Evolutionary conservation across 2,888 invertebrate genomes (phyloP).

Genomic region (Oxytorus armatus): DNA sequence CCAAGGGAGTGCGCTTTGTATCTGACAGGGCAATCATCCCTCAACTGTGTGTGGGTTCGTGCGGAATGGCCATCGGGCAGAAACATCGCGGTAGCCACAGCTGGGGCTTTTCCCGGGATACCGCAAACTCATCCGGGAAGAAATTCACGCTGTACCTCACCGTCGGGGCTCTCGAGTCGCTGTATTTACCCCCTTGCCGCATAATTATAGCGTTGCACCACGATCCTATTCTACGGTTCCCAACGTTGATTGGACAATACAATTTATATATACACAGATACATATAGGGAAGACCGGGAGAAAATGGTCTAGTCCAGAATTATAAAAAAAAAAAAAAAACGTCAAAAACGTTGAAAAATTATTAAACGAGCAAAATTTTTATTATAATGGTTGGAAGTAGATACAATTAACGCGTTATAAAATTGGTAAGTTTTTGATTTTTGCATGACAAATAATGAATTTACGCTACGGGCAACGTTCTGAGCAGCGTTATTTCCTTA

Average conservation of each 20-base stretch:
- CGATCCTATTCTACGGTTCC: constrained; percentile 3
- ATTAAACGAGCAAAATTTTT: too few species aligned
- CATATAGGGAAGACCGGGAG: too few species aligned
- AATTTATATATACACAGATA: background rate
- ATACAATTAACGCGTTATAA: too few species aligned
- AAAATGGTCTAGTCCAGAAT: too few species aligned
- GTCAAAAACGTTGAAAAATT: too few species aligned
- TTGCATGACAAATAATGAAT: too few species aligned
- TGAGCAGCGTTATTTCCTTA: too few species aligned
- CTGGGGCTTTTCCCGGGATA: constrained; percentile 38
- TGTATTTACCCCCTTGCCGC: constrained; percentile 7
- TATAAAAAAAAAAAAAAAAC: too few species aligned
- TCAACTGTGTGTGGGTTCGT: constrained; percentile 37
- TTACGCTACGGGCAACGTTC: too few species aligned
- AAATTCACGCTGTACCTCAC: constrained; percentile 19
- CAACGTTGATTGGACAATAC: background rate
- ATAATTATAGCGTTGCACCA: constrained; percentile 38
- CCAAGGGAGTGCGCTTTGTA: constrained; percentile 49
- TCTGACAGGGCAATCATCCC: constrained; percentile 63
- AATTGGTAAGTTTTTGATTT: too few species aligned
- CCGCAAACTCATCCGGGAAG: constrained; percentile 57
- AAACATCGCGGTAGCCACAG: constrained; percentile 35
- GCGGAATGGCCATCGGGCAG: constrained; percentile 17
- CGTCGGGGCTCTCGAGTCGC: constrained; percentile 6
- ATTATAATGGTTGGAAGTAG: too few species aligned